These are phyloP conservation scores for Ahaetulla prasina DNA, from an alignment of 2,113 vertebrate species.

Conservation along the genomic window DNA sequence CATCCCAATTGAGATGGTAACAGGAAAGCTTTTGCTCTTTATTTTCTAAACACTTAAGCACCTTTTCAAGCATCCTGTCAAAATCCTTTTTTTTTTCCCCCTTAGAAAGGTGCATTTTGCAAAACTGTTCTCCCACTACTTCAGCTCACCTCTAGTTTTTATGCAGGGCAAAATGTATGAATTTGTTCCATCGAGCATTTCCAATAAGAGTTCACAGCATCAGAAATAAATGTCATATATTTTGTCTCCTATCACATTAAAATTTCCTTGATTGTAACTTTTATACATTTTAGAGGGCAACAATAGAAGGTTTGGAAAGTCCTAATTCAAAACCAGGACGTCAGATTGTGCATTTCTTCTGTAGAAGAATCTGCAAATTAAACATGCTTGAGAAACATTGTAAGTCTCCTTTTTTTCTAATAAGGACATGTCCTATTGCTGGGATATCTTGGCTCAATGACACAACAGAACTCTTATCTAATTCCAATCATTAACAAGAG, in stretches of 20 bases:
- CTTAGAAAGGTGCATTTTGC: background rate
- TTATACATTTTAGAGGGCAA: background rate
- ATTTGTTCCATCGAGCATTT: background rate
- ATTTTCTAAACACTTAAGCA: background rate
- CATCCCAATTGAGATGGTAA: background rate
- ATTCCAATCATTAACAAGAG: slow-evolving; percentile 38
- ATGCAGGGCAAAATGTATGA: background rate
- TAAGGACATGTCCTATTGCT: slow-evolving; percentile 1
- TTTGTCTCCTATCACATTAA: background rate
- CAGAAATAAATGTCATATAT: background rate
- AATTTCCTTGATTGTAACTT: background rate
- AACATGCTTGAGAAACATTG: background rate
- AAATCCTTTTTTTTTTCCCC: background rate
- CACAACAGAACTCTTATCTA: slow-evolving; percentile 4
- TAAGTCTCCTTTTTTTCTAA: slow-evolving; percentile 8
- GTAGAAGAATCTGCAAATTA: background rate
- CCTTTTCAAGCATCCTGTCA: no score
- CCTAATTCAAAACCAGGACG: background rate
- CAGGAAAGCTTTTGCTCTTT: background rate
- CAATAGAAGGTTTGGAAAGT: background rate
- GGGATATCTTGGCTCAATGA: background rate
- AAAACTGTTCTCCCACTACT: background rate
- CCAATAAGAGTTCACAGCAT: background rate
- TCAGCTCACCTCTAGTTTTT: background rate
- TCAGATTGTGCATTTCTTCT: background rate